Evolutionary conservation across 2,888 invertebrate genomes (phyloP), one percentile per base, ranked within the genome.

Genomic region (Leuctra nigra): DNA sequence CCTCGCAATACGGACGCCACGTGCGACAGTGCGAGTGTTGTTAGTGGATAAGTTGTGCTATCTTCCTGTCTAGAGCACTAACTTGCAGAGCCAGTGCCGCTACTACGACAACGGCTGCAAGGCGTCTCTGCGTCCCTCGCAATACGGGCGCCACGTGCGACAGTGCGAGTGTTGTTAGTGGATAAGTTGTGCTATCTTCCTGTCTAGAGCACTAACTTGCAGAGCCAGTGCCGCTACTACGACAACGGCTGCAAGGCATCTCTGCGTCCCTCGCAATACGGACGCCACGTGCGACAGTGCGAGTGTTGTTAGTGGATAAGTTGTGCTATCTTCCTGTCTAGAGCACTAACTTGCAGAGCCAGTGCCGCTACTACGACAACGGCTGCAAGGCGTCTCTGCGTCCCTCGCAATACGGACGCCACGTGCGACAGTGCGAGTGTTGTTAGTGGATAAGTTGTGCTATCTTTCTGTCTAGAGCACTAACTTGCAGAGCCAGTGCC

Each of bases 251-350:
- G 48, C 20, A 25, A 29, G 18, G 22, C 33, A n/a, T 13, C 13
- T 4, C 16, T 18, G 18, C 14, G 20, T 14, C 23, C 44, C 1
- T n/a, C 20, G 9, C 22, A 14, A 7, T n/a, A 3, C 24, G n/a
- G 29, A 7, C 44, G 22, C 2, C 58, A 58, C 47, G 53, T 55
- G 47, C 18, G 25, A 14, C 18, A 22, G 1, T 53, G 58, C 46
- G 14, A 11, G 14, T 44, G n/a, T n/a, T n/a, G n/a, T n/a, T n/a
- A n/a, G n/a, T n/a, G n/a, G n/a, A n/a, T n/a, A n/a, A n/a, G n/a
- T n/a, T n/a, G n/a, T n/a, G n/a, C n/a, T n/a, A n/a, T n/a, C n/a
- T n/a, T n/a, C n/a, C n/a, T n/a, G n/a, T n/a, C n/a, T n/a, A n/a
- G n/a, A n/a, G n/a, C n/a, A n/a, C n/a, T n/a, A n/a, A n/a, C n/a